Base-by-base conservation (phyloP, 2,888 invertebrate species). In the Perizoma affinitatum region DNA sequence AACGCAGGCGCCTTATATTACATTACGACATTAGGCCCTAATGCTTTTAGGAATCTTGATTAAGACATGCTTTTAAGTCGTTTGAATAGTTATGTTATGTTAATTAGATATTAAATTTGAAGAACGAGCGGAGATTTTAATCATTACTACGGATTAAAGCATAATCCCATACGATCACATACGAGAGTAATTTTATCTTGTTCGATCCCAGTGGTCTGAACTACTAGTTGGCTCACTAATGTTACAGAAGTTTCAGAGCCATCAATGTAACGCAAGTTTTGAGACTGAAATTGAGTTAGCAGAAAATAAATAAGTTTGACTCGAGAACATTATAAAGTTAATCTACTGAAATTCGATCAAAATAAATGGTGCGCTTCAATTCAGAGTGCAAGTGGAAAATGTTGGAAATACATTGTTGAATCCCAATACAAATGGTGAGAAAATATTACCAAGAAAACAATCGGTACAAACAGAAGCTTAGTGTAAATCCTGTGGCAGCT, bases 1-100 rank as follows among this genome's bases (percentile, higher is more conserved):
- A 85, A 86, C 86, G 78, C 80, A 78, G 74, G 75, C 77, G 75
- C 81, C 80, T 82, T 80, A 78, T 80, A 82, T 82, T 81, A 79
- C 79, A 70, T 68, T 71, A 67, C 65, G 65, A 65, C 70, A 73
- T 71, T 72, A 78, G 70, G 67, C 75, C 72, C 69, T 79, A 79
- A 79, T 78, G 74, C 72, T 74, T 74, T 80, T 79, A 76, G 75
- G 71, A 69, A 72, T 78, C 80, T 77, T 82, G 82, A 83, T 83
- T 80, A 83, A 82, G 78, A 74, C 72, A 70, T 68, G 72, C 72
- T 74, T 22, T 22, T 72, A 72, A 74, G 70, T 66, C 65, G 58
- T 66, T 69, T 63, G 61, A 65, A 65, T 69, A 64, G 61, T 66
- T 65, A 66, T 58, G 58, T 62, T 63, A 66, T 57, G 63, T 64